Evolutionary conservation across 2,113 vertebrate genomes (phyloP), one percentile per base, ranked within the genome.

Genomic region (Megaceryle maxima): DNA sequence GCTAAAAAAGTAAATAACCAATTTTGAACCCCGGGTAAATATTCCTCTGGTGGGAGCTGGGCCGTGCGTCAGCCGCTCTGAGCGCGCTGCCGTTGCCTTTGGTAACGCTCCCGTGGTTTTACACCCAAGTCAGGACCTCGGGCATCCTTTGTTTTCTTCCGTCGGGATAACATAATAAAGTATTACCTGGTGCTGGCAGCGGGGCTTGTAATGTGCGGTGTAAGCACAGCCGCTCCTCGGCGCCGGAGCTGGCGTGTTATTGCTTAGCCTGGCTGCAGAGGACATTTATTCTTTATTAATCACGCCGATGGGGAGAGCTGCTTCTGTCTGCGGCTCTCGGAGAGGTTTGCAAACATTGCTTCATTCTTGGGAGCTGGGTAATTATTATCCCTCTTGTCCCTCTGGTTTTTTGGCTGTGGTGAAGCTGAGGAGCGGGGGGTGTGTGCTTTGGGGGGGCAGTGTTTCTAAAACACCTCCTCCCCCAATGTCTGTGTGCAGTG

Each of bases 1-100:
- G 55, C 94, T 82, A 20, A 24, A 83, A 97, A 87, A 94, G 96
- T 88, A 97, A 98, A 98, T 97, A 98, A 98, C 68, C 93, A 9
- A 25, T 10, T 79, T 6, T 60, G 94, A 89, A 75, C 73, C 94
- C 75, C 37, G 2, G 64, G 94, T 96, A 92, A 95, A 95, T 95
- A 90, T 74, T 37, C 63, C 94, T 83, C 82, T 92, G 57, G 88
- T 79, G 94, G 93, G 96, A 96, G 91, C 87, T 11, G 55, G 1
- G 84, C 87, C 3, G 50, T 90, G 95, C 76, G 69, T 93, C 95
- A 93, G 90, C 88, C 5, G 53, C 95, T 73, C 81, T 0, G 35
- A 83, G 64, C 8, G 43, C 8, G 46, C 87, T 1, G 43, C 66
- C 16, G 92, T 96, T 95, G 96, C 89, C 92, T 90, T 74, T 83